These are phyloP conservation scores for Pycnomerus fuliginosus DNA, from an alignment of 2,888 invertebrate species.

Conservation along the genomic window DNA sequence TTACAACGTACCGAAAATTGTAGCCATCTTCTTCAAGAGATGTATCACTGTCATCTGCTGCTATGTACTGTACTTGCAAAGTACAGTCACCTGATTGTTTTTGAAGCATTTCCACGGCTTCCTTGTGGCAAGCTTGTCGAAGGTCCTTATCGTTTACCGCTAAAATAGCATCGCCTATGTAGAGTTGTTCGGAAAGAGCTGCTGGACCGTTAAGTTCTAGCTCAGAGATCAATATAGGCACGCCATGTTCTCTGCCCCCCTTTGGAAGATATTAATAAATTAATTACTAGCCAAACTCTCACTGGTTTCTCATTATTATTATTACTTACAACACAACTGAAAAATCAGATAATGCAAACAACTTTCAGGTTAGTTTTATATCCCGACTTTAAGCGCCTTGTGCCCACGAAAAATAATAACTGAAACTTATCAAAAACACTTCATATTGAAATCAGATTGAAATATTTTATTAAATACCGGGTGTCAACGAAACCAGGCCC, in stretches of 20 bases:
- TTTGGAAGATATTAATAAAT: constrained; percentile 39
- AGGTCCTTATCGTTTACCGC: constrained; percentile 78
- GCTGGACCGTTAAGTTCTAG: constrained; percentile 78
- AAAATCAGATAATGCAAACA: no score
- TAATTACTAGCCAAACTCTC: background rate
- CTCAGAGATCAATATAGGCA: constrained; percentile 83
- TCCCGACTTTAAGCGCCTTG: no score
- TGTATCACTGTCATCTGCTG: constrained; percentile 67
- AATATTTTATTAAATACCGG: no score
- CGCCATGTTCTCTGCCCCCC: constrained; percentile 86
- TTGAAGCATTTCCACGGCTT: constrained; percentile 78
- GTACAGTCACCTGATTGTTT: constrained; percentile 75
- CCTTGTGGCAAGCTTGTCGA: constrained; percentile 74
- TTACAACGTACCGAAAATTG: constrained; percentile 55
- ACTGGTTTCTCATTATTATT: no score
- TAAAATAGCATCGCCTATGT: constrained; percentile 82
- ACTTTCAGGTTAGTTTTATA: no score
- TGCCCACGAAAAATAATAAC: no score
- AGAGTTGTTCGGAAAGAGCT: constrained; percentile 69
- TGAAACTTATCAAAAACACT: no score
- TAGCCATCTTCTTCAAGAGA: constrained; percentile 62
- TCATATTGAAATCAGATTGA: no score
- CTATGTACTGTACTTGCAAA: constrained; percentile 76
- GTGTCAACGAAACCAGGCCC: no score
- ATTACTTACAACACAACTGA: background rate